Evolutionary conservation across 2,797 vertebrate species (phyloP).

Genomic region (Chloroceryle inda): DNA sequence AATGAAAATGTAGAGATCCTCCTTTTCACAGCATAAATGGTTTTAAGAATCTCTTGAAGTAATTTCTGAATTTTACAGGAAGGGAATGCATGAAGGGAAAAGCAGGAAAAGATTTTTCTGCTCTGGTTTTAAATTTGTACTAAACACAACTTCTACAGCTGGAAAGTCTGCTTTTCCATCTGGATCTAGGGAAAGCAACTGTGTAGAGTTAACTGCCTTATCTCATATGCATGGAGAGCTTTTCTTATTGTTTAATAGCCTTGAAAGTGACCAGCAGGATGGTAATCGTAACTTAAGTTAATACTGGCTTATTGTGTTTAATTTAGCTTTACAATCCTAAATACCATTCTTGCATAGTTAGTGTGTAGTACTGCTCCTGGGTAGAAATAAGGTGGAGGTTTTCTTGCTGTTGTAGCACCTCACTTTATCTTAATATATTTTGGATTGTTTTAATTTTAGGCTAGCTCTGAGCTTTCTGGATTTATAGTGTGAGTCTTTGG

Average conservation of each 20-base stretch:
- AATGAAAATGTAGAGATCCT: slow-evolving; percentile 21
- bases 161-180: background rate
- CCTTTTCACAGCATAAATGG: background rate
- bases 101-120: background rate
- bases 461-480: background rate
- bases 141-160: background rate
- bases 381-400: background rate
- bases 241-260: background rate
- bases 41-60: background rate
- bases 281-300: background rate
- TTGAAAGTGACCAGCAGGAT: background rate
- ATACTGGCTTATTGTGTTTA: background rate
- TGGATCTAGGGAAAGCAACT: background rate
- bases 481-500: slow-evolving; percentile 14
- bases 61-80: background rate
- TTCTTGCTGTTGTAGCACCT: background rate
- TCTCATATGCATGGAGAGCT: background rate
- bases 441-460: background rate
- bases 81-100: background rate
- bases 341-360: background rate
- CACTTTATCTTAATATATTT: background rate
- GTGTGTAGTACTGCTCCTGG: background rate
- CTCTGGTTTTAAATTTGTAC: background rate
- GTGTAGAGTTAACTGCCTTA: background rate
- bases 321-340: background rate